Conservation (phyloP, 2,797 vertebrate species). For the Eospalax fontanierii region DNA sequence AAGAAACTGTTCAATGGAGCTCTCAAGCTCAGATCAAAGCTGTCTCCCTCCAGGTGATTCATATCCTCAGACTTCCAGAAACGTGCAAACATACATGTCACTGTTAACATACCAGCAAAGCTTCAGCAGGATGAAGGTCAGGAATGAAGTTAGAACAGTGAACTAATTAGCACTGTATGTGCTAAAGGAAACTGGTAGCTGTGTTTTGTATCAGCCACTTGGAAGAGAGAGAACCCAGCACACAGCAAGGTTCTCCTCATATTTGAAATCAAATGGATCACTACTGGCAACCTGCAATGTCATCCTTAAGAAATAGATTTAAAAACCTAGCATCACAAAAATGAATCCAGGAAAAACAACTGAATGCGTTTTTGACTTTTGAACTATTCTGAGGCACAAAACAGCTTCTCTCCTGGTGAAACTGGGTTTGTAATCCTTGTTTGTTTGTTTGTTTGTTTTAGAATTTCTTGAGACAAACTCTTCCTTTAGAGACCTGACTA, state of each 20-base stretch:
- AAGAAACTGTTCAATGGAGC: slow-evolving; percentile 4
- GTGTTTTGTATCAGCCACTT: slow-evolving; percentile 61
- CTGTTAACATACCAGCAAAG: slow-evolving; percentile 60
- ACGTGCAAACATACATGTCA: slow-evolving; percentile 70
- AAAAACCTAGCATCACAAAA: slow-evolving; percentile 59
- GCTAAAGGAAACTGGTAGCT: not conserved
- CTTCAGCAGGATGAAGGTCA: slow-evolving; percentile 70
- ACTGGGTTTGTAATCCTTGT: slow-evolving; percentile 26
- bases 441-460: not conserved
- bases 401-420: slow-evolving; percentile 56
- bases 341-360: slow-evolving; percentile 57
- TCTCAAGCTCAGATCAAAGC: slow-evolving; percentile 30
- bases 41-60: slow-evolving; percentile 63
- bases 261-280: slow-evolving; percentile 29
- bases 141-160: slow-evolving; percentile 61
- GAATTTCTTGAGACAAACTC: slow-evolving; percentile 57
- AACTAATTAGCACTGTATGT: slow-evolving; percentile 14
- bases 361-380: slow-evolving; percentile 65
- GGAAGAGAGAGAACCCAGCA: not conserved
- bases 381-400: slow-evolving; percentile 62
- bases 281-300: not conserved
- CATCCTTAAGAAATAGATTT: slow-evolving; percentile 42
- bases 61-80: slow-evolving; percentile 65
- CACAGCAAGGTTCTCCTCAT: not conserved
- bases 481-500: slow-evolving; percentile 58